Base-by-base conservation (phyloP, 2,113 vertebrate genomes). In the Thoracochromis brauschi region DNA sequence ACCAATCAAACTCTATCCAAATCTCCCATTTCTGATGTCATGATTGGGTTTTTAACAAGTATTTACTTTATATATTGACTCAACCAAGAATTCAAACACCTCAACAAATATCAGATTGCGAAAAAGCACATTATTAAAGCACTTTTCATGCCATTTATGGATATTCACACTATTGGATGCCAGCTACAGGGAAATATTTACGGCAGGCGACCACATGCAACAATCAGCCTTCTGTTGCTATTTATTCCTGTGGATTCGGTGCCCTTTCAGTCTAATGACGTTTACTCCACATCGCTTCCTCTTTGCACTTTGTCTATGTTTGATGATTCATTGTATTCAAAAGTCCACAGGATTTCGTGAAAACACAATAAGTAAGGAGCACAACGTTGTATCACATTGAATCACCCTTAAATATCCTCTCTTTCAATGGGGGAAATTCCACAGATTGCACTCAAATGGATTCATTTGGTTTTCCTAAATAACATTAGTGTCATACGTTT, bases 221-320 rank as follows among this genome's bases (percentile, higher is more conserved):
- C 16, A 73, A 73, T 45, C 65, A 71, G 65, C n/a, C 8, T 10
- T 45, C 21, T 73, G 13, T 42, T 73, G 38, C 38, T 26, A 45
- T 45, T 73, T 73, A 73, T 16, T 73, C 68, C 68, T 26, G 21
- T 17, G 68, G 68, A 73, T 73, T 73, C 21, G 3, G 40, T 26
- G 40, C 40, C 38, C 65, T 71, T 1, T 71, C 65, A 9, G 0
- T 0, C 40, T 73, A 45, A 0, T 45, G 21, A 73, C 21, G 1
- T 73, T 45, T 73, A 26, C 68, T 17, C 68, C 21, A 10, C 21
- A 45, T 73, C 5, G 9, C 21, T 73, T 73, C 68, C 13, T 45
- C 68, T 73, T 73, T 73, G 21, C 21, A 73, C 0, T 73, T 45
- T 71, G 38, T 71, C 38, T 73, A 42, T 2, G 21, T 24, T 73